A percentile compares a stretch with the other conserved stretches of the same genome.
These are phyloP conservation scores for Ceraclea dissimilis DNA, from an alignment of 2,888 invertebrate species.

Conservation along the genomic window DNA sequence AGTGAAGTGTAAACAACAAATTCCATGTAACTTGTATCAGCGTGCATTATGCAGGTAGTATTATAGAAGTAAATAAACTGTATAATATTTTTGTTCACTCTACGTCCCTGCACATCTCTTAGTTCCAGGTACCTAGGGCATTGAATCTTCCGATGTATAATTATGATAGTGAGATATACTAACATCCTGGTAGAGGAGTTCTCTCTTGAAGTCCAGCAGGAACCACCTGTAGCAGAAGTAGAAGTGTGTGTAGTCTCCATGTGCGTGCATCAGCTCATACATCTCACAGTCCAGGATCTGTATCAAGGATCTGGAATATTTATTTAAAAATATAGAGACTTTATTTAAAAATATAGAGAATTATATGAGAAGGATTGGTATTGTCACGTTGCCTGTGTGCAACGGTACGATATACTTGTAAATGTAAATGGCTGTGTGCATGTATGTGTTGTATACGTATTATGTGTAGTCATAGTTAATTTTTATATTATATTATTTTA, in stretches of 20 bases:
- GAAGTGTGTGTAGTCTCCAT: conserved; percentile 94
- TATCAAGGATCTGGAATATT: conserved; percentile 56
- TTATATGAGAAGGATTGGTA: neutral
- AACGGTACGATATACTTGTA: neutral
- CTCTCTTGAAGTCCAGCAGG: conserved; percentile 90
- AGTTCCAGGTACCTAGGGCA: too few relatives aligned
- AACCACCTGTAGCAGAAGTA: conserved; percentile 99
- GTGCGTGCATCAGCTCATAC: conserved; percentile 89
- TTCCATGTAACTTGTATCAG: too few relatives aligned
- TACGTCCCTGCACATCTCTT: too few relatives aligned
- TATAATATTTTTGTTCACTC: too few relatives aligned
- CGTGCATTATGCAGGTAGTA: too few relatives aligned
- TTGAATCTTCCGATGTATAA: too few relatives aligned
- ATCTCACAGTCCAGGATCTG: conserved; percentile 90
- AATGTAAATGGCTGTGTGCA: too few relatives aligned
- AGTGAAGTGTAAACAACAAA: too few relatives aligned
- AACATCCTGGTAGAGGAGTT: conserved; percentile 86
- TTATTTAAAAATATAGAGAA: neutral
- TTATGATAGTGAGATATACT: too few relatives aligned
- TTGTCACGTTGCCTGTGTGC: neutral
- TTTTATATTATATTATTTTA: neutral
- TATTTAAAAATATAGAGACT: neutral
- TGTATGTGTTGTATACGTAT: too few relatives aligned
- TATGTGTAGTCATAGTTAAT: too few relatives aligned
- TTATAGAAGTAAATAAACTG: too few relatives aligned